Conservation (phyloP, 2,797 vertebrate genomes). For the Periophthalmus magnuspinnatus region DNA sequence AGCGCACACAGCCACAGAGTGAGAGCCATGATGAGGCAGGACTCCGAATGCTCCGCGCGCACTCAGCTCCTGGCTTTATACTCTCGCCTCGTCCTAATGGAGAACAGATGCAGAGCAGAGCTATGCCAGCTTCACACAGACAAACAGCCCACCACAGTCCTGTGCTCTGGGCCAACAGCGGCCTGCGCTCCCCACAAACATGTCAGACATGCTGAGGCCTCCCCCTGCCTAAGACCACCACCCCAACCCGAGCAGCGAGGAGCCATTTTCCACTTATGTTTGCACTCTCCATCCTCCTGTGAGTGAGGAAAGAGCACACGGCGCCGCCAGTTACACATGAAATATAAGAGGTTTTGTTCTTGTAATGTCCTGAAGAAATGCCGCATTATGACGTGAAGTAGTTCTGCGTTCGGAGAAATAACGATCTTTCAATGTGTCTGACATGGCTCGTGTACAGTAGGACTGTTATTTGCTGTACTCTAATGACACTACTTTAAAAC, state of each 20-base stretch:
- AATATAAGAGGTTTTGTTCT: conserved; percentile 45
- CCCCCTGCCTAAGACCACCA: conserved; percentile 20
- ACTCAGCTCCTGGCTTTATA: conserved; percentile 77
- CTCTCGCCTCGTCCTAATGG: conserved; percentile 75
- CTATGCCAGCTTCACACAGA: conserved; percentile 77
- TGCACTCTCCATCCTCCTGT: conserved; percentile 47
- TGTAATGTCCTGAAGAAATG: conserved; percentile 44
- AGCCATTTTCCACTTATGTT: conserved; percentile 69
- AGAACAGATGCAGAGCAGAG: conserved; percentile 78
- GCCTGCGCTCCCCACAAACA: conserved; percentile 77
- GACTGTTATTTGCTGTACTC: conserved; percentile 12
- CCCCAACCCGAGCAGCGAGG: conserved; percentile 36
- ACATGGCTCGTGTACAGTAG: conserved; percentile 10
- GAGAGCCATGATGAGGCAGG: conserved; percentile 75
- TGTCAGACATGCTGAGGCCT: conserved; percentile 75
- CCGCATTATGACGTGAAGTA: conserved; percentile 36
- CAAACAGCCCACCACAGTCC: conserved; percentile 76
- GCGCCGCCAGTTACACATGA: conserved; percentile 44
- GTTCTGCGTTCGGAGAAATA: conserved; percentile 26
- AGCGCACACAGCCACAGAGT: conserved; percentile 74
- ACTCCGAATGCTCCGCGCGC: conserved; percentile 68
- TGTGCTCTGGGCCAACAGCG: conserved; percentile 66
- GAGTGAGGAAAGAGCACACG: conserved; percentile 34
- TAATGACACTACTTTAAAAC: not conserved
- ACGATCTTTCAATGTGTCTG: conserved; percentile 25